phyloP scores from a whole-genome alignment of 1,140 invertebrate species.

The Musca vetustissima region DNA sequence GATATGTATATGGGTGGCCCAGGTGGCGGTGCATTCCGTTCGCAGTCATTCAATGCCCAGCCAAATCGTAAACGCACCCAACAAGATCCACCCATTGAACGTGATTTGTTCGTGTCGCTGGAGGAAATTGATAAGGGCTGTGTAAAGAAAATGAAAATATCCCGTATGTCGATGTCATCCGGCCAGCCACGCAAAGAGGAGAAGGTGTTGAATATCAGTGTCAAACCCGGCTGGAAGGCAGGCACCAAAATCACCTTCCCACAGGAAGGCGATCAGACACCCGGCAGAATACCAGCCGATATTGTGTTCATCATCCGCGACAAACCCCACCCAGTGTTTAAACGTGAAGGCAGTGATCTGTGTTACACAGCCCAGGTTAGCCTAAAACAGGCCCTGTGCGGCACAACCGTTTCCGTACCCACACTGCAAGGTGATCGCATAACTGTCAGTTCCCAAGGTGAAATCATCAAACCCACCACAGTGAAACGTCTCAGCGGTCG shows the following conservation, averaged over 20 bases:
- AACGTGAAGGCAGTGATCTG: conserved; percentile 84
- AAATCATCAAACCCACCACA: conserved; percentile 81
- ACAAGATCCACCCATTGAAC: conserved; percentile 83
- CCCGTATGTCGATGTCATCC: conserved; percentile 73
- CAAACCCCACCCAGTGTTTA: conserved; percentile 84
- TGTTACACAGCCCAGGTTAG: conserved; percentile 78
- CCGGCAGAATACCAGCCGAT: conserved; percentile 87
- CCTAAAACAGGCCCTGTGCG: conserved; percentile 80
- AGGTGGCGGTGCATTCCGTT: conserved; percentile 68
- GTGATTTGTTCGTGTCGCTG: conserved; percentile 82
- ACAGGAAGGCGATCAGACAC: conserved; percentile 86
- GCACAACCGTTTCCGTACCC: conserved; percentile 75
- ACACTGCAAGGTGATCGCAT: conserved; percentile 76
- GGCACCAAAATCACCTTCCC: conserved; percentile 95
- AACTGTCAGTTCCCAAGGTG: conserved; percentile 67
- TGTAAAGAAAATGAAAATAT: conserved; percentile 95
- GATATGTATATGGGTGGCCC: conserved; percentile 63
- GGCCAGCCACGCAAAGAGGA: conserved; percentile 79
- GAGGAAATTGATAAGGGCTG: conserved; percentile 81
- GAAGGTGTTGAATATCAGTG: conserved; percentile 88
- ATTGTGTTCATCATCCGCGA: conserved; percentile 95
- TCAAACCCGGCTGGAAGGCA: conserved; percentile 94
- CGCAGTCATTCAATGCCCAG: conserved; percentile 68
- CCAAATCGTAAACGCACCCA: conserved; percentile 58
- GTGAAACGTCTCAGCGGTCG: conserved; percentile 75